Conservation (phyloP, 2,888 invertebrate species). For the Eubasilissa splendida region DNA sequence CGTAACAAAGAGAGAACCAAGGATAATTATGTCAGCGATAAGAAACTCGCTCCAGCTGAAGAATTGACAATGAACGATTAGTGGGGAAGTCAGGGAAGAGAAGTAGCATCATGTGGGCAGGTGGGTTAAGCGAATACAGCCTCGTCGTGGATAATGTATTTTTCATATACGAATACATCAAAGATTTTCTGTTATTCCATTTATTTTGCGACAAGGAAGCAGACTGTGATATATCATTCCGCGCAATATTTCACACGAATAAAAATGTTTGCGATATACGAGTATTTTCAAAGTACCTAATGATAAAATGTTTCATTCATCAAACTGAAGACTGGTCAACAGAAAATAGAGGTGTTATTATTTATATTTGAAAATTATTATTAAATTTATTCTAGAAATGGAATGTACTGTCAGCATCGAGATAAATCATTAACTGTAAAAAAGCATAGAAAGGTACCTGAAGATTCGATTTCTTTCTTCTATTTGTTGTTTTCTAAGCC, state of each 20-base stretch:
- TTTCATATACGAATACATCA: not conserved
- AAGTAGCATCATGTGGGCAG: not conserved
- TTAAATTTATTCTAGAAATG: too few species aligned
- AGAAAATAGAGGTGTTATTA: too few species aligned
- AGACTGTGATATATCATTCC: not conserved
- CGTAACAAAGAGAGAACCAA: conserved; percentile 1
- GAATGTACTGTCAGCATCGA: too few species aligned
- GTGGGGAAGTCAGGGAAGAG: not conserved
- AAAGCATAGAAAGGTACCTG: too few species aligned
- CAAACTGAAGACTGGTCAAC: too few species aligned
- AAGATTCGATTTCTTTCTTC: too few species aligned
- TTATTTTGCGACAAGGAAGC: not conserved
- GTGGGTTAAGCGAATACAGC: conserved; percentile 11
- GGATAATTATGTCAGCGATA: conserved; percentile 4
- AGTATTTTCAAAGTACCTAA: too few species aligned
- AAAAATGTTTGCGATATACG: too few species aligned
- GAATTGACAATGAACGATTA: conserved; percentile 21
- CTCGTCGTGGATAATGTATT: not conserved
- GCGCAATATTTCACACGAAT: not conserved
- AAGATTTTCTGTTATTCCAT: not conserved
- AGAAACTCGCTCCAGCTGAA: conserved; percentile 15
- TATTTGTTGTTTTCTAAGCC: too few species aligned
- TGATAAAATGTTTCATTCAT: too few species aligned
- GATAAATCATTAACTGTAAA: too few species aligned
- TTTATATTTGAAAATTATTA: too few species aligned